Evolutionary conservation across 2,888 invertebrate genomes (phyloP), one percentile per base, ranked within the genome.

Genomic region (Choreutis nemorana): DNA sequence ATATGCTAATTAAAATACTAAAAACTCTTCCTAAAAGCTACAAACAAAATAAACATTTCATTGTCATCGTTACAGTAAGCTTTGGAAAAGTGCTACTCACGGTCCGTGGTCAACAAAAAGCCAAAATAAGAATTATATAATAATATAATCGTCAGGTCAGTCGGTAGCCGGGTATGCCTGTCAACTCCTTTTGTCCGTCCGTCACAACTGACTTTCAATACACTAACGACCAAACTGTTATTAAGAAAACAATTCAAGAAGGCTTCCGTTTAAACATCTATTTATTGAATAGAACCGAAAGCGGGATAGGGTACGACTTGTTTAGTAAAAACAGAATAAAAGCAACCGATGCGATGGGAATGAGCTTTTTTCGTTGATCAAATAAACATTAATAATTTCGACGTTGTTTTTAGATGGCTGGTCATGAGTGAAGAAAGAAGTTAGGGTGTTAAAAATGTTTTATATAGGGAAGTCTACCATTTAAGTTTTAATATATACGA

Each of bases 231-330:
- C 55, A 32, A 45, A 55, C 56, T 72, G 75, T 73, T 75, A 71
- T 67, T 67, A n/a, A 65, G 59, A 71, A 75, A 75, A 77, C 72
- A 73, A 59, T 70, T 63, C 63, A 64, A 23, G 67, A 64, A 63
- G 56, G 75, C 73, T 75, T 68, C 77, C 75, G 73, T 73, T 72
- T 65, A 48, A 43, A 45, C 47, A 52, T 45, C 66, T 71, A 70
- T 72, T 72, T 70, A 71, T 71, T 41, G 34, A 37, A 38, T 38
- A 40, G 40, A 36, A 30, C 32, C 37, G 33, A 40, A 37, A 37
- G 46, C n/a, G n/a, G n/a, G n/a, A n/a, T n/a, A n/a, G 28, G 11
- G 9, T 23, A 12, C 12, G 3, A 3, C 1, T 18, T n/a, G n/a
- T n/a, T n/a, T n/a, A n/a, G n/a, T n/a, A n/a, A n/a, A n/a, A n/a